Base-by-base conservation (phyloP, 2,888 invertebrate genomes). In the Aleiodes testaceus region DNA sequence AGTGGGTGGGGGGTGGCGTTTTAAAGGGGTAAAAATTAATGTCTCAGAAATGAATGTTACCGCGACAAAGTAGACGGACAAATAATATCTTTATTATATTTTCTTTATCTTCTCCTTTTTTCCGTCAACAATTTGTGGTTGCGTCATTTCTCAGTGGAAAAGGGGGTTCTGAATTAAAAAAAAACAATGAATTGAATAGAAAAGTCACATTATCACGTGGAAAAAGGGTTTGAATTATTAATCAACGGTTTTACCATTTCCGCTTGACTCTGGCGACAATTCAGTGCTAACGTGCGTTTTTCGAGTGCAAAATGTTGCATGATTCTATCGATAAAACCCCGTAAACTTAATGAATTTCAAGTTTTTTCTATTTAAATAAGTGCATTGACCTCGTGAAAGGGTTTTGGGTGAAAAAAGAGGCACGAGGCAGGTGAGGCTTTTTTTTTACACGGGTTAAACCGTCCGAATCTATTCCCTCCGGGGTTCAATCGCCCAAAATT, bases 1-100 rank as follows among this genome's bases (percentile, higher is more conserved):
- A 74, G 77, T 26, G 14, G 55, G 30, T 55, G 55, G 12, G 16
- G 36, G 42, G 59, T 30, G 59, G 12, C 42, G 18, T 14, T 42
- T 42, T 72, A 81, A 81, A 84, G 84, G 85, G 84, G 84, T 84
- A 87, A 86, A 86, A 87, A 87, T 86, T 87, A 87, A 87, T 87
- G 87, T 87, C 84, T 87, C 84, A 86, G 87, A 87, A 59, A 87
- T 84, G 86, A 86, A 86, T 84, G 84, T 82, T 55, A 69, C 49
- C 36, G 26, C 67, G 68, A 69, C 59, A 11, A 59, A 42, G 16
- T 18, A 14, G 16, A 59, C 59, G 1, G 16, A 59, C 42, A 7
- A 36, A 36, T 16, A 12, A 14, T 30, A 30, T 55, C 26, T 55
- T 55, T 14, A 5, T 55, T 14, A 12, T 30, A 30, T 30, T 14